Percentiles rank a stretch among this genome's conserved stretches.
phyloP scores from a whole-genome alignment of 2,888 invertebrate species.

The Chirona hameri region DNA sequence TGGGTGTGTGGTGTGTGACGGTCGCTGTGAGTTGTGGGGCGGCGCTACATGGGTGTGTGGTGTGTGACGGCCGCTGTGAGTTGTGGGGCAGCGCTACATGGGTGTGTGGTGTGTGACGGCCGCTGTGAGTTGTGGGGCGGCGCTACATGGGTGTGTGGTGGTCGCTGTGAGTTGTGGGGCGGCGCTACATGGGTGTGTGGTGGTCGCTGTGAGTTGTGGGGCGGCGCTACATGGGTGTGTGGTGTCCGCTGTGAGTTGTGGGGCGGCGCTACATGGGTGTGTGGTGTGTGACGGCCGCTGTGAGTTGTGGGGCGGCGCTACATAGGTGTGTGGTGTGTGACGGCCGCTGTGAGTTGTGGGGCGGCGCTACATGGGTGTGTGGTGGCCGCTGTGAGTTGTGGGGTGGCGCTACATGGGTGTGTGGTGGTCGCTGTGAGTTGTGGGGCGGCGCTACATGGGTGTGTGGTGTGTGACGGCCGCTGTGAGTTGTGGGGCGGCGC shows the following conservation, averaged over 20 bases:
- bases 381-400: too few relatives aligned
- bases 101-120: neutral
- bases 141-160: neutral
- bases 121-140: too few relatives aligned
- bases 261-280: neutral
- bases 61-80: too few relatives aligned
- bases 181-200: neutral
- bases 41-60: neutral
- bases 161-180: too few relatives aligned
- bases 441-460: neutral
- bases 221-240: neutral
- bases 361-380: neutral
- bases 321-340: neutral
- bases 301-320: too few relatives aligned
- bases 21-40: too few relatives aligned
- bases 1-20: neutral
- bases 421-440: too few relatives aligned
- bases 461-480: neutral
- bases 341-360: too few relatives aligned
- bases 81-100: neutral
- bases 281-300: too few relatives aligned
- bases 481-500: too few relatives aligned
- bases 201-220: too few relatives aligned
- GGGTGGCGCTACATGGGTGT: neutral
- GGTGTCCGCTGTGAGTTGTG: neutral